Conservation (phyloP, 2,797 vertebrate genomes). For the Pseudomugil tenellus region DNA sequence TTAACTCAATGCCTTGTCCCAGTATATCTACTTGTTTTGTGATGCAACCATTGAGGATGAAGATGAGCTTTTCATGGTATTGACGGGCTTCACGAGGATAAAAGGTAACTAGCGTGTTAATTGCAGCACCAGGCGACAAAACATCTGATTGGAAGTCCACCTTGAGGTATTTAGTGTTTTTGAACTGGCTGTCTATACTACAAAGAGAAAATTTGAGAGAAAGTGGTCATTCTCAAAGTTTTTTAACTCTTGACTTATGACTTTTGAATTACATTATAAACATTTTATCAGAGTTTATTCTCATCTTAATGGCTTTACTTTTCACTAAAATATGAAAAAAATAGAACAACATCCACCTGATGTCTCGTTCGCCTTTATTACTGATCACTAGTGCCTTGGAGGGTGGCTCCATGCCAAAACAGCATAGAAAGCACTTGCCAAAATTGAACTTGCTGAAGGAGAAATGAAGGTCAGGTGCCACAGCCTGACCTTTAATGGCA, state of each 20-base stretch:
- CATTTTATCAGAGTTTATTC: background rate
- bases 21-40: slow-evolving; percentile 82
- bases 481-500: slow-evolving; percentile 73
- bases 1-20: slow-evolving; percentile 87
- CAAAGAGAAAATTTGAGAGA: background rate
- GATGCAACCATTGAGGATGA: slow-evolving; percentile 85
- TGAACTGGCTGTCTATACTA: slow-evolving; percentile 86
- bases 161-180: slow-evolving; percentile 78
- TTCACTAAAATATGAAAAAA: background rate
- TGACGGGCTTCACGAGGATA: slow-evolving; percentile 80
- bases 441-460: slow-evolving; percentile 89
- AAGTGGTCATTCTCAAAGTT: background rate
- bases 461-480: slow-evolving; percentile 83
- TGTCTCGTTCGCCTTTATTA: slow-evolving; percentile 81
- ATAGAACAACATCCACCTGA: slow-evolving; percentile 65
- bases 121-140: slow-evolving; percentile 76
- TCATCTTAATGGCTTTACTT: background rate
- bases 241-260: background rate
- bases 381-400: slow-evolving; percentile 80
- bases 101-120: slow-evolving; percentile 85
- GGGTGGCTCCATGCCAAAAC: slow-evolving; percentile 79
- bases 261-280: background rate
- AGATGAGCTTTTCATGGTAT: slow-evolving; percentile 84
- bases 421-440: slow-evolving; percentile 85
- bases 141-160: slow-evolving; percentile 75